A percentile compares a stretch with the other conserved stretches of the same genome.
Conservation (phyloP, 2,113 vertebrate genomes). For the Hypocryptadius cinnamomeus region DNA sequence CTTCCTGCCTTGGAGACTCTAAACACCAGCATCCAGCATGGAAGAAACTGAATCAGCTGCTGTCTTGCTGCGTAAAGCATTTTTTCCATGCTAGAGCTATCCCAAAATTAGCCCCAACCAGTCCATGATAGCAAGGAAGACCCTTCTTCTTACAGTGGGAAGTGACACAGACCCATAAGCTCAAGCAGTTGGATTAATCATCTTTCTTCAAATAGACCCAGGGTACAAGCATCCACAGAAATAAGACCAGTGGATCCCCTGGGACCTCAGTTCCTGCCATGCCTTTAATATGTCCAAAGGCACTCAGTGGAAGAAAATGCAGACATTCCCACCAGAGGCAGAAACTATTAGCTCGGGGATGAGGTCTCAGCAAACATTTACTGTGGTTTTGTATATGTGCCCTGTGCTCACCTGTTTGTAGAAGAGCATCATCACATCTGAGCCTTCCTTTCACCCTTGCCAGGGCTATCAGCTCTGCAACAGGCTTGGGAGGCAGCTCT, state of each 20-base stretch:
- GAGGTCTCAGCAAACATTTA: not conserved
- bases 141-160: constrained; percentile 13
- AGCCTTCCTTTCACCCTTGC: not conserved
- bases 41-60: not conserved
- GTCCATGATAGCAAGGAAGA: not conserved
- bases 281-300: constrained; percentile 42
- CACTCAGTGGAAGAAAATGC: not conserved
- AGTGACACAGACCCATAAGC: not conserved
- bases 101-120: constrained; percentile 6
- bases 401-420: not conserved
- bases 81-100: constrained; percentile 16
- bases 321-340: constrained; percentile 7
- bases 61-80: not conserved
- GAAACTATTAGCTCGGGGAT: not conserved
- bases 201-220: constrained; percentile 25
- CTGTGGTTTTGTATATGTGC: not conserved
- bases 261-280: constrained; percentile 24
- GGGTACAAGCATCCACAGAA: not conserved
- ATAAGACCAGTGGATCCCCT: constrained; percentile 9
- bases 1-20: not conserved
- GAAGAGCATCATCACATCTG: not conserved
- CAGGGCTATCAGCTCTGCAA: not conserved
- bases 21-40: not conserved
- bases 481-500: not conserved
- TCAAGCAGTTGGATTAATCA: constrained; percentile 16